These are phyloP conservation scores for Puntigrus tetrazona DNA, from an alignment of 2,113 vertebrate genomes.

Conservation along the genomic window DNA sequence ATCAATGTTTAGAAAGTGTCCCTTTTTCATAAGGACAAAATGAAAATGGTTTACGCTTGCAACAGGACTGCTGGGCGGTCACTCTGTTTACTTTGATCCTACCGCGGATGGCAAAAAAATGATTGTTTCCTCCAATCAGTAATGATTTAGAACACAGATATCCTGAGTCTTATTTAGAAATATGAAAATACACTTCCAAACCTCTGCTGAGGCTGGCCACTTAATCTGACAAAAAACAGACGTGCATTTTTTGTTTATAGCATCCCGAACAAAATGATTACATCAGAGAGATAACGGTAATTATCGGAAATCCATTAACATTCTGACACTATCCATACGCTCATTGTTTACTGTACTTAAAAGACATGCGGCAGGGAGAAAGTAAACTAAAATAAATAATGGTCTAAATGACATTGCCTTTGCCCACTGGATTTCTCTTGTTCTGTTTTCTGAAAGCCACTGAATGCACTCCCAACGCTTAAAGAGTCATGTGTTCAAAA, in stretches of 20 bases:
- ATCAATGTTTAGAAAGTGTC: background rate
- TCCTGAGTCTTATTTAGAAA: conserved; percentile 59
- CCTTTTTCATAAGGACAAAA: background rate
- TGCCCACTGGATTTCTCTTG: conserved; percentile 66
- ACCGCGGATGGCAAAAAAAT: conserved; percentile 50
- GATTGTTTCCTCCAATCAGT: conserved; percentile 56
- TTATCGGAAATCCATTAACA: conserved; percentile 75
- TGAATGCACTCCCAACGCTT: background rate
- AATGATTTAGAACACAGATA: conserved; percentile 64
- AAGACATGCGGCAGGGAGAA: conserved; percentile 58
- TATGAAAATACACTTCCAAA: conserved; percentile 59
- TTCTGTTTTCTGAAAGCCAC: conserved; percentile 55
- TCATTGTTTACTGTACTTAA: conserved; percentile 33
- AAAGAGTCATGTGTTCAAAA: background rate
- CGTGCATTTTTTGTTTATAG: conserved; percentile 67
- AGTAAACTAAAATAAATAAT: conserved; percentile 61
- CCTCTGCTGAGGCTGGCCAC: background rate
- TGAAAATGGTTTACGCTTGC: background rate
- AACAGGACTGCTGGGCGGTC: conserved; percentile 22
- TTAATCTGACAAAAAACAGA: conserved; percentile 63
- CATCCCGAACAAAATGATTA: conserved; percentile 67
- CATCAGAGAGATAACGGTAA: conserved; percentile 70
- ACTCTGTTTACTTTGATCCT: conserved; percentile 55
- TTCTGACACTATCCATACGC: conserved; percentile 72
- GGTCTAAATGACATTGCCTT: conserved; percentile 60